Evolutionary conservation across 2,888 invertebrate species (phyloP), one percentile per base, ranked within the genome.

Genomic region (Darwinula stevensoni): DNA sequence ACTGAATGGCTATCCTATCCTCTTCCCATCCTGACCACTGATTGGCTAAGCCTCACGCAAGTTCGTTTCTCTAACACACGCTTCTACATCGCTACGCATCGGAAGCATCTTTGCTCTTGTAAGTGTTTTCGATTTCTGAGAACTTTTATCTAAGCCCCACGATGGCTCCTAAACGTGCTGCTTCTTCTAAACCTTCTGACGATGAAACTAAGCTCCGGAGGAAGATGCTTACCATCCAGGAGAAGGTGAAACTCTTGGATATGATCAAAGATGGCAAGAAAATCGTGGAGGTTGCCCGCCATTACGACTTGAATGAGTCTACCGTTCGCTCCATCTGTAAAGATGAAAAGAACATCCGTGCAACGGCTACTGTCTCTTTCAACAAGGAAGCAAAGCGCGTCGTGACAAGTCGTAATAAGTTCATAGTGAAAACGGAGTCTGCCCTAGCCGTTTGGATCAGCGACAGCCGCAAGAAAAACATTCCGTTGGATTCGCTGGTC

Each of bases 141-240:
- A n/a, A n/a, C n/a, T n/a, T n/a, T n/a, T n/a, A n/a, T n/a, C n/a
- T n/a, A n/a, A n/a, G n/a, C n/a, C n/a, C n/a, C n/a, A n/a, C n/a
- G n/a, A n/a, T n/a, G n/a, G n/a, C n/a, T n/a, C n/a, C n/a, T n/a
- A n/a, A n/a, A n/a, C n/a, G n/a, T n/a, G n/a, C n/a, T n/a, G n/a
- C n/a, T n/a, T n/a, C n/a, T n/a, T n/a, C n/a, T n/a, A n/a, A n/a
- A n/a, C n/a, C n/a, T n/a, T n/a, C n/a, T n/a, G 22, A 18, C 6
- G 22, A n/a, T 9, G n/a, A 18, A 18, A 18, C 6, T 9, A 18
- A 18, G 22, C 22, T 18, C 6, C 6, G n/a, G 6, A 18, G 22
- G 32, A 34, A 34, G 34, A 35, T 34, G 18, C 3, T 34, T 15
- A 35, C 34, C 22, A 35, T 34, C 17, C n/a, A 33, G 12, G 33